These are phyloP conservation scores for Cossypha niveicapilla DNA, from an alignment of 2,797 vertebrate genomes.

Conservation along the genomic window DNA sequence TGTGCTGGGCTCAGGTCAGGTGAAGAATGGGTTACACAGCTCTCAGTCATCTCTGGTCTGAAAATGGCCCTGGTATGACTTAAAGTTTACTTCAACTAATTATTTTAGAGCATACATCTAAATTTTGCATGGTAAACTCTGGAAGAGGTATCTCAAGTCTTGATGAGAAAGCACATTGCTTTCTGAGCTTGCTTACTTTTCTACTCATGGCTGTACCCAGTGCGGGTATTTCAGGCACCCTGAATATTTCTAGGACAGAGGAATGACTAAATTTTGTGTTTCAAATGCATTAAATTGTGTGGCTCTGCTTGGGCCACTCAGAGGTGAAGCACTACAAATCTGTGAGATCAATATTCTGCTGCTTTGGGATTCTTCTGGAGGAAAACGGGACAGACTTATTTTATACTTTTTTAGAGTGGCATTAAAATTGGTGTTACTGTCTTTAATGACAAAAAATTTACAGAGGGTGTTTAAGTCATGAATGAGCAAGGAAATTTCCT, in stretches of 20 bases:
- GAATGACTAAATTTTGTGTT: not conserved
- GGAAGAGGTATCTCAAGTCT: not conserved
- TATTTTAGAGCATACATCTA: not conserved
- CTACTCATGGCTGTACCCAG: not conserved
- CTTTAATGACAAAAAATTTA: not conserved
- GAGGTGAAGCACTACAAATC: not conserved
- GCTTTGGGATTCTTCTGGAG: not conserved
- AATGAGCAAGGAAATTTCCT: not conserved
- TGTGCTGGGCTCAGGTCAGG: not conserved
- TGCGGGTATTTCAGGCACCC: not conserved
- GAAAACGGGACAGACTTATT: not conserved
- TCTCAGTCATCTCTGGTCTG: not conserved
- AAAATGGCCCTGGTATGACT: not conserved
- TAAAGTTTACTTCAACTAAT: not conserved
- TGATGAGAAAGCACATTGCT: not conserved
- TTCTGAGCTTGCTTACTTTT: not conserved
- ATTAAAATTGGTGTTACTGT: not conserved
- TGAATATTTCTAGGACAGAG: not conserved
- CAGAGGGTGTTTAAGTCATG: not conserved
- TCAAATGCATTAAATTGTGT: not conserved
- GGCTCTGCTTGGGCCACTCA: rapidly evolving
- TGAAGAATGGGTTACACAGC: not conserved
- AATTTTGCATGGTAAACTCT: not conserved
- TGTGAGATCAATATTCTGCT: not conserved
- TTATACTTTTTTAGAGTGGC: not conserved